Base-by-base conservation (phyloP, 1,140 invertebrate genomes). In the Vanessa tameamea region DNA sequence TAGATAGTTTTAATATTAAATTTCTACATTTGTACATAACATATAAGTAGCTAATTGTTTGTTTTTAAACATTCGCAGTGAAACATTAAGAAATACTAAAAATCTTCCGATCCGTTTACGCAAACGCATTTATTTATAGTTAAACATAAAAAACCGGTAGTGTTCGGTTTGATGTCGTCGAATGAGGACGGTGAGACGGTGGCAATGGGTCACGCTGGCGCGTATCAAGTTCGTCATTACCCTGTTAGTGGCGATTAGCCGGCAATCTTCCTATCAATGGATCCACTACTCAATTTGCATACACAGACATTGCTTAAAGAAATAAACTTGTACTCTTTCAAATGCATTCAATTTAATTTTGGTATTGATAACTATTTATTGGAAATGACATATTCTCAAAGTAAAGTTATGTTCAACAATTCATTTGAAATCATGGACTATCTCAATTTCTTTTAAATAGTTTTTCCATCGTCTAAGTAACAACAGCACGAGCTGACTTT, bases 171-270 rank as follows among this genome's bases (percentile, higher is more conserved):
- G 31, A 61, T 23, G 26, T n/a, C 6, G 31, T 16, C 8, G 57
- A 61, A 61, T 61, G 57, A 37, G 57, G 31, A 59, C 55, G 67
- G 77, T 72, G 72, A 66, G 80, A 77, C 82, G 66, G 71, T 80
- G 84, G 73, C 80, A 81, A 79, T 86, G 78, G 81, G 80, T 82
- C 74, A 78, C 31, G 26, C 64, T 81, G 79, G 37, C 57, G 77
- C 72, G 71, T 87, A 84, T 84, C 86, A 87, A 87, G 84, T 87
- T 86, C 86, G 84, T 81, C 75, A 91, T 90, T 91, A 90, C 83
- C 81, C 81, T 86, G 89, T 91, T 90, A 88, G 80, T 67, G 79
- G 68, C 77, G 81, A 87, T 89, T 85, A 85, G 55, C 15, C 77
- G 79, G 78, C 85, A 91, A 91, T 91, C 82, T 88, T 88, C 77